These are phyloP conservation scores for Ormyrus thymus DNA, from an alignment of 2,888 invertebrate species.

Conservation along the genomic window DNA sequence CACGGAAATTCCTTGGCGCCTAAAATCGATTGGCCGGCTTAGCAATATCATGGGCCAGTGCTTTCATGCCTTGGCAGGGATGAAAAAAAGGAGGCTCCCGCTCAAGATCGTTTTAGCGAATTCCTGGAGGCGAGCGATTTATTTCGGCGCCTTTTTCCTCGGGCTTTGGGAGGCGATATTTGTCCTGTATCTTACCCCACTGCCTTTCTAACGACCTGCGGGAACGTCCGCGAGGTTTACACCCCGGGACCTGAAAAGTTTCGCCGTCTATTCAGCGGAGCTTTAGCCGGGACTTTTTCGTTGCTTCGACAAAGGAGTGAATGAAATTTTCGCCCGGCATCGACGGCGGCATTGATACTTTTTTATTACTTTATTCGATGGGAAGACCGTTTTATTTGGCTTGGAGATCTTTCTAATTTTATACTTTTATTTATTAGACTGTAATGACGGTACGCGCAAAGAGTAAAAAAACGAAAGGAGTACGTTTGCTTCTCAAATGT, in stretches of 20 bases:
- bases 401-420: not conserved
- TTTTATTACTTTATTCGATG: not conserved
- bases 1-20: conserved; percentile 40
- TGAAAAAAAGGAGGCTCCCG: conserved; percentile 17
- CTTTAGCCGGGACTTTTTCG: not conserved
- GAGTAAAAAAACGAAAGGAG: no score
- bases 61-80: conserved; percentile 3
- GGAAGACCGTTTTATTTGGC: not conserved
- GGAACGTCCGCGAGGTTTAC: conserved; percentile 6
- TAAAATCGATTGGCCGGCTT: conserved; percentile 42
- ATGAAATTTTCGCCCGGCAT: conserved; percentile 3
- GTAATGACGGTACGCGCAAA: no score
- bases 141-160: not conserved
- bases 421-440: no score
- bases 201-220: conserved; percentile 7
- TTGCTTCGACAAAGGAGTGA: not conserved
- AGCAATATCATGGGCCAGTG: conserved; percentile 50
- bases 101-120: not conserved
- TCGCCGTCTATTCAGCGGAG: not conserved
- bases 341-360: not conserved
- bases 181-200: no score
- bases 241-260: not conserved
- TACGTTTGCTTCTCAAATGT: no score
- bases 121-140: conserved; percentile 30
- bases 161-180: no score